Conservation (phyloP, 2,888 invertebrate genomes). For the Lucinisca nassula region DNA sequence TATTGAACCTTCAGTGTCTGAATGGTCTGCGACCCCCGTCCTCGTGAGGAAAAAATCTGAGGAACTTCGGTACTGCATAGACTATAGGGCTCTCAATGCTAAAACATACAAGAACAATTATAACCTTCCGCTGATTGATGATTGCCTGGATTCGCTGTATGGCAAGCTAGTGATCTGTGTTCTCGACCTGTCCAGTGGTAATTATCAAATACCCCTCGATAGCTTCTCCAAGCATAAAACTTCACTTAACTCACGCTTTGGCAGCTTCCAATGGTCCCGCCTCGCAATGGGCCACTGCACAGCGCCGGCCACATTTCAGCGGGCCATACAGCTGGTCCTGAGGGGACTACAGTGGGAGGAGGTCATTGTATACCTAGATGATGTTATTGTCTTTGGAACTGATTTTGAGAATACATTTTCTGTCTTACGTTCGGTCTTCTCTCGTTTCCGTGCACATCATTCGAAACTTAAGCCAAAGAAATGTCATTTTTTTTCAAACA, state of each 20-base stretch:
- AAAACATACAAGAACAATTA: not conserved
- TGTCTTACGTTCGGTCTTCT: conserved; percentile 3
- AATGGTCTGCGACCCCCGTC: not conserved
- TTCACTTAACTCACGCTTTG: conserved; percentile 34
- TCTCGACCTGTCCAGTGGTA: conserved; percentile 29
- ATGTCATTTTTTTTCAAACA: conserved; percentile 22
- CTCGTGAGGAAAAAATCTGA: not conserved
- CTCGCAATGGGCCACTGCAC: conserved; percentile 40
- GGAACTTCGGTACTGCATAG: not conserved
- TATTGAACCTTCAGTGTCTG: not conserved
- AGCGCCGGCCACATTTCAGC: conserved; percentile 49
- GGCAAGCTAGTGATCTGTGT: conserved; percentile 16
- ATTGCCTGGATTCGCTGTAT: conserved; percentile 31
- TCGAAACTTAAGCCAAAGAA: conserved; percentile 43
- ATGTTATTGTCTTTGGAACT: conserved; percentile 31
- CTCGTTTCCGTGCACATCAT: conserved; percentile 8
- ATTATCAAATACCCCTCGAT: conserved; percentile 29
- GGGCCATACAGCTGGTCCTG: conserved; percentile 33
- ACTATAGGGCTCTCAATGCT: not conserved
- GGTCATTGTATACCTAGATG: conserved; percentile 30
- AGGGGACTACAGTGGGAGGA: conserved; percentile 29
- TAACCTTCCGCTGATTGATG: conserved; percentile 22
- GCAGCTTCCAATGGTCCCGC: conserved; percentile 22
- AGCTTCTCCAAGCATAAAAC: conserved; percentile 34
- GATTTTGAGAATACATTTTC: conserved; percentile 20